A percentile compares a stretch with the other conserved stretches of the same genome.
Conservation (phyloP, 2,797 vertebrate genomes). For the Liasis olivaceus region DNA sequence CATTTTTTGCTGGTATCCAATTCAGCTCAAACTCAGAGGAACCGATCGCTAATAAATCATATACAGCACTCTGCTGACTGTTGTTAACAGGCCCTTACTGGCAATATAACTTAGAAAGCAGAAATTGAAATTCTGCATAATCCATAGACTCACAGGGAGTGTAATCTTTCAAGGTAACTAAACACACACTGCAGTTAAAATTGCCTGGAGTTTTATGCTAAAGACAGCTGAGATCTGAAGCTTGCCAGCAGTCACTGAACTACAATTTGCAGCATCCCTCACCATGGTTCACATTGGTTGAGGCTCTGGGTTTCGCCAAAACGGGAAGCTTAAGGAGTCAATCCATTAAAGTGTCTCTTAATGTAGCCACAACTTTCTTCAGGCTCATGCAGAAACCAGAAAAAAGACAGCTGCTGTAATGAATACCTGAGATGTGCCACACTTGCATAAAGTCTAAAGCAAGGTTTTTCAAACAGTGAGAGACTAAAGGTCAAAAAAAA, state of each 20-base stretch:
- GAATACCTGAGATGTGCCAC: not conserved
- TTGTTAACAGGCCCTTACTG: not conserved
- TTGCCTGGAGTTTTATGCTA: not conserved
- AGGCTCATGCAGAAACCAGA: not conserved
- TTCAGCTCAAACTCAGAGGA: not conserved
- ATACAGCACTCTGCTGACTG: not conserved
- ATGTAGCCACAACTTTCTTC: not conserved
- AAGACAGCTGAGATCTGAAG: not conserved
- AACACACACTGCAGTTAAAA: not conserved
- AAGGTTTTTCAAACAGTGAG: not conserved
- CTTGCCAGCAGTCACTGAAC: not conserved
- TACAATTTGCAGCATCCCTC: not conserved
- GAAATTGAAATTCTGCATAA: not conserved
- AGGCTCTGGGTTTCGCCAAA: not conserved
- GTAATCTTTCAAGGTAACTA: not conserved
- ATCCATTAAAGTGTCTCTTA: not conserved
- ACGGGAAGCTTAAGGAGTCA: not conserved
- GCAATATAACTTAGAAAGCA: not conserved
- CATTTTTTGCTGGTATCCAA: not conserved
- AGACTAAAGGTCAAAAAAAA: not conserved
- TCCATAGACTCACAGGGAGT: not conserved
- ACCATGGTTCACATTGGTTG: not conserved
- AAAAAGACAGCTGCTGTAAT: not conserved
- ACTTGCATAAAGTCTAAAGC: not conserved
- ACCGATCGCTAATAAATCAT: not conserved